Percentiles rank a stretch among this genome's conserved stretches.
These are phyloP conservation scores for Melanophora roralis DNA, from an alignment of 2,888 invertebrate genomes.

Conservation along the genomic window DNA sequence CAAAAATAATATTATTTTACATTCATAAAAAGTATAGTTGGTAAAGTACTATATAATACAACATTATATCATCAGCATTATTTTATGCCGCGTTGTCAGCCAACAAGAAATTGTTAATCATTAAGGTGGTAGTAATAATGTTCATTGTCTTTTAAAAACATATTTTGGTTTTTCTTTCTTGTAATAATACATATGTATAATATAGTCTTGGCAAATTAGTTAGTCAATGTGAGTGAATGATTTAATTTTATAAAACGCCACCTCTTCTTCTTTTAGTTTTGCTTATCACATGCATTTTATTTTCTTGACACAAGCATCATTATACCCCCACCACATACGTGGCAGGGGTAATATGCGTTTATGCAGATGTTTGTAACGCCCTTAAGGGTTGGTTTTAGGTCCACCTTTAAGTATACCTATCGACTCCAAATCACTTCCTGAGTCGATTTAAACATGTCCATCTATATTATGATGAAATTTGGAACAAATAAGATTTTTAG, in stretches of 20 bases:
- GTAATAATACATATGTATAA: neutral
- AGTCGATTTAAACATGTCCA: too few relatives aligned
- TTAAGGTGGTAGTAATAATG: constrained; percentile 33
- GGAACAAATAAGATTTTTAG: too few relatives aligned
- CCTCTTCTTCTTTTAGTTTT: neutral
- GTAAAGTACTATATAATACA: constrained; percentile 5
- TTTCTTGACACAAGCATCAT: constrained; percentile 13
- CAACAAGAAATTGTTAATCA: constrained; percentile 25
- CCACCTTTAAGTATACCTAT: too few relatives aligned
- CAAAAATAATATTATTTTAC: constrained; percentile 63
- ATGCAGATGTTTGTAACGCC: too few relatives aligned
- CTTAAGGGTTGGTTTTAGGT: too few relatives aligned
- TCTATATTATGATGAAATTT: too few relatives aligned
- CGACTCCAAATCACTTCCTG: too few relatives aligned
- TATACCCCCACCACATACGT: too few relatives aligned
- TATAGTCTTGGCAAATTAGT: constrained; percentile 26
- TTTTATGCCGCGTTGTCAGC: neutral
- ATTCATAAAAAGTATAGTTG: constrained; percentile 42
- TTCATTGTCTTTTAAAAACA: constrained; percentile 33
- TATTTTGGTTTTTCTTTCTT: neutral
- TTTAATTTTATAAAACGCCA: neutral
- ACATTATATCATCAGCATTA: neutral
- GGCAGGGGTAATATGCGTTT: too few relatives aligned
- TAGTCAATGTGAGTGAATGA: constrained; percentile 6
- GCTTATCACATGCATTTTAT: constrained; percentile 8